phyloP scores from a whole-genome alignment of 2,797 vertebrate species.

The Crocidura indochinensis region DNA sequence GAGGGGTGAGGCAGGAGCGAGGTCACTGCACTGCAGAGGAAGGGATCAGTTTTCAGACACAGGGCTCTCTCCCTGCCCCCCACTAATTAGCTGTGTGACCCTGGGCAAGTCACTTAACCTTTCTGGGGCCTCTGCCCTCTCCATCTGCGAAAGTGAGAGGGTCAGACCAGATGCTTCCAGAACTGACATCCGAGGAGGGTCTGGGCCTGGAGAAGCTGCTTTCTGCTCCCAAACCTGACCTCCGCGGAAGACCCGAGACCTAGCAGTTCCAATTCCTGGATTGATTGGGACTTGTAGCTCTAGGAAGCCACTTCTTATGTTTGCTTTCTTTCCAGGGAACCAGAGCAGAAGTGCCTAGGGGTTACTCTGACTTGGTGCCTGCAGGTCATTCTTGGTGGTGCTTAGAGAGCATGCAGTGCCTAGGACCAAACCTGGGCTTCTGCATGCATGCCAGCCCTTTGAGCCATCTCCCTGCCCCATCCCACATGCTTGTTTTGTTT shows the following conservation, averaged over 20 bases:
- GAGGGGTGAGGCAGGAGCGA: background rate
- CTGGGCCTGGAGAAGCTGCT: background rate
- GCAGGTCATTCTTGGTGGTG: no score
- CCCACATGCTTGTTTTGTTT: no score
- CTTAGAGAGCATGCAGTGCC: no score
- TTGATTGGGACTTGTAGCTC: background rate
- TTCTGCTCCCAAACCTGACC: background rate
- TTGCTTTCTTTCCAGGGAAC: no score
- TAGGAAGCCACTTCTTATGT: no score
- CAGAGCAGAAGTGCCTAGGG: no score
- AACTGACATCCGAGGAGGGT: background rate
- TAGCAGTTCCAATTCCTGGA: background rate
- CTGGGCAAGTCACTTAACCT: slow-evolving; percentile 73
- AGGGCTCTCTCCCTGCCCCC: background rate
- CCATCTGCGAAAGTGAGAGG: slow-evolving; percentile 49
- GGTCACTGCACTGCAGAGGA: background rate
- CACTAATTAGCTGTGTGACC: slow-evolving; percentile 60
- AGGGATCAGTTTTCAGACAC: slow-evolving; percentile 47
- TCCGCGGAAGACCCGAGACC: rapidly evolving
- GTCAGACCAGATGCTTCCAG: slow-evolving; percentile 15
- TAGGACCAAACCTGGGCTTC: no score
- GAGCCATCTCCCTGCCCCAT: no score
- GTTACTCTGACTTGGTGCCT: no score
- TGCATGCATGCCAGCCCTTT: no score
- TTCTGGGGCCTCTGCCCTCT: slow-evolving; percentile 45